Base-by-base conservation (phyloP, 2,888 invertebrate genomes). In the Agrochola macilenta region DNA sequence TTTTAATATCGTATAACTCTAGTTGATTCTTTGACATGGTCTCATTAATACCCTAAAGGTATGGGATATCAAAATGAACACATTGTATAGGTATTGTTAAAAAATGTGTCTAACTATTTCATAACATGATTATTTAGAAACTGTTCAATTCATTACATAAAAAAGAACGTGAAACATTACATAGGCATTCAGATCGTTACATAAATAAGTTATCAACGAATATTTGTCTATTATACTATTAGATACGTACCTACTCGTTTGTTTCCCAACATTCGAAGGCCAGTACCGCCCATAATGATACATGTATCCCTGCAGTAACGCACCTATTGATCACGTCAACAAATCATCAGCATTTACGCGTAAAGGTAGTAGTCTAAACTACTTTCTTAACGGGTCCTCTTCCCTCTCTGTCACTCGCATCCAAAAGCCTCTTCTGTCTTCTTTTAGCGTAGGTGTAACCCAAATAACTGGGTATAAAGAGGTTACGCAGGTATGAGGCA, bases 301-400 rank as follows among this genome's bases (percentile, higher is more conserved):
- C 81, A 77, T 61, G 74, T 72, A 69, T 69, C 74, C 61, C 63
- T 49, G 54, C 17, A 43, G 61, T 52, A 49, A 70, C 54, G 69
- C 75, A 75, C 76, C 70, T 79, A 88, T 87, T 77, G 84, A 84
- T 85, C 81, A 74, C 79, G 89, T 91, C 88, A 86, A 86, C 79
- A 79, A 79, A 80, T 87, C 95, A 91, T 90, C 94, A 91, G 93
- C 94, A 92, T 74, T 83, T 86, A 87, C 90, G 96, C 96, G 96
- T 96, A 96, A 96, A 93, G 91, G 93, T 92, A 90, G 96, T 96
- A 96, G 96, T 95, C 93, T 76, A 89, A 89, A 92, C 93, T 91
- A 93, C 94, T 95, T 95, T 95, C 92, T 92, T 95, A 96, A 96
- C 96, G 96, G 96, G 91, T 91, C 88, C 79, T 90, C 79, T 84